Evolutionary conservation across 2,888 invertebrate species (phyloP).

Genomic region (Platerodrilus igneus): DNA sequence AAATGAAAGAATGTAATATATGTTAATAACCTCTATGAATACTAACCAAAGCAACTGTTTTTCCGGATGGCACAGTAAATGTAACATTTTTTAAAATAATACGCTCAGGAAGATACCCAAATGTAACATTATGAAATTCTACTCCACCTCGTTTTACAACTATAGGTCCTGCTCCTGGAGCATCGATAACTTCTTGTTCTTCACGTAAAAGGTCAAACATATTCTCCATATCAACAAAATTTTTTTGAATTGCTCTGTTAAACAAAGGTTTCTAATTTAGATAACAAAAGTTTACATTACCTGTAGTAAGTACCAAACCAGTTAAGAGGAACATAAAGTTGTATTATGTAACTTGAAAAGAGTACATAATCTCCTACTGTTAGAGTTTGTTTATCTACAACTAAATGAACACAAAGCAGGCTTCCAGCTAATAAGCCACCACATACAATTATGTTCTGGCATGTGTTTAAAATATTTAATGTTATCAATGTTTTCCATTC

Average conservation of each 20-base stretch:
- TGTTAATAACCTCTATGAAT: conserved; percentile 7
- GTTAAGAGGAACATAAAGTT: conserved; percentile 91
- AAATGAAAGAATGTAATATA: conserved; percentile 7
- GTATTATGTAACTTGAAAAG: conserved; percentile 91
- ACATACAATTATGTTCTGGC: conserved; percentile 88
- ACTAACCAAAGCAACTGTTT: conserved; percentile 74
- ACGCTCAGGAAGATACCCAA: conserved; percentile 80
- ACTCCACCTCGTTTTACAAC: conserved; percentile 67
- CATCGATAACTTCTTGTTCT: conserved; percentile 81
- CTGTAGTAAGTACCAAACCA: conserved; percentile 98
- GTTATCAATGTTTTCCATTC: conserved; percentile 87
- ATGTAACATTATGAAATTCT: conserved; percentile 86
- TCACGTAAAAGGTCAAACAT: conserved; percentile 94
- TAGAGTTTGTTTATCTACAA: conserved; percentile 60
- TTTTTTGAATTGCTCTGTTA: conserved; percentile 87
- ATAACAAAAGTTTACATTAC: conserved; percentile 47
- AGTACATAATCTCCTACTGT: conserved; percentile 95
- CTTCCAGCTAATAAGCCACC: conserved; percentile 81
- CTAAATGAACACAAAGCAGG: conserved; percentile 83
- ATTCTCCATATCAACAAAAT: conserved; percentile 99
- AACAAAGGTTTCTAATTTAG: conserved; percentile 7
- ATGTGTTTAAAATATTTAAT: conserved; percentile 82
- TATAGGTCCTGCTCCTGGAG: conserved; percentile 71
- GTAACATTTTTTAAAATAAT: conserved; percentile 71
- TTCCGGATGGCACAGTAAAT: conserved; percentile 76